Percentiles rank a stretch among this genome's conserved stretches.
These are phyloP conservation scores for Melanotus villosus DNA, from an alignment of 2,888 invertebrate genomes.

Conservation along the genomic window DNA sequence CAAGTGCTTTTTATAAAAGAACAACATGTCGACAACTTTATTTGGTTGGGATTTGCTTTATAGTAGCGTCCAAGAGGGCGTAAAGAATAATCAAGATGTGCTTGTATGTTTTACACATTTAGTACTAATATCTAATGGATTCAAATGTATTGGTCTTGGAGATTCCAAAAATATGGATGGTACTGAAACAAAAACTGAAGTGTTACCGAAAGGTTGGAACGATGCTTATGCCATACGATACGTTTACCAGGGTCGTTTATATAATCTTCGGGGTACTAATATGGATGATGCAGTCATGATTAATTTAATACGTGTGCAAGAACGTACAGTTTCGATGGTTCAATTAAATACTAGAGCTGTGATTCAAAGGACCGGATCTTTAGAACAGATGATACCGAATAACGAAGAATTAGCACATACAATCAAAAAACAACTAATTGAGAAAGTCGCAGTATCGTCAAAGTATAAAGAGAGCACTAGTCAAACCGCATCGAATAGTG, in stretches of 20 bases:
- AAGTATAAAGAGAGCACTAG: conserved; percentile 56
- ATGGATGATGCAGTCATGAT: conserved; percentile 64
- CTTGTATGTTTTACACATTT: conserved; percentile 80
- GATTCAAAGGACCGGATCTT: conserved; percentile 68
- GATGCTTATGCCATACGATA: conserved; percentile 83
- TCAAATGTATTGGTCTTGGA: conserved; percentile 80
- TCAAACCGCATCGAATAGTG: conserved; percentile 47
- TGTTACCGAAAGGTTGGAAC: conserved; percentile 85
- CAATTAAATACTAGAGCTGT: conserved; percentile 66
- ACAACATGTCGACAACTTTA: conserved; percentile 40
- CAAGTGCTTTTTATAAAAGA: neutral
- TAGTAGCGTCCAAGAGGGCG: conserved; percentile 72
- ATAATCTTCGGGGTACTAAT: conserved; percentile 72
- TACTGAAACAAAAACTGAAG: conserved; percentile 76
- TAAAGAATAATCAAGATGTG: conserved; percentile 78
- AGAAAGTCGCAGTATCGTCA: conserved; percentile 71
- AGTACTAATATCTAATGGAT: conserved; percentile 79
- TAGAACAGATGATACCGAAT: conserved; percentile 77
- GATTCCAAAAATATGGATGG: conserved; percentile 70
- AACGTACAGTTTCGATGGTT: conserved; percentile 68
- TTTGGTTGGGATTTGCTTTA: conserved; percentile 81
- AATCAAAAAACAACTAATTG: conserved; percentile 77
- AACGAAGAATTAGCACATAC: conserved; percentile 74
- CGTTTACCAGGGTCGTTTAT: conserved; percentile 77
- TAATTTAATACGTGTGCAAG: conserved; percentile 67